Evolutionary conservation across 2,113 vertebrate species (phyloP).

Genomic region (Poicephalus gulielmi): DNA sequence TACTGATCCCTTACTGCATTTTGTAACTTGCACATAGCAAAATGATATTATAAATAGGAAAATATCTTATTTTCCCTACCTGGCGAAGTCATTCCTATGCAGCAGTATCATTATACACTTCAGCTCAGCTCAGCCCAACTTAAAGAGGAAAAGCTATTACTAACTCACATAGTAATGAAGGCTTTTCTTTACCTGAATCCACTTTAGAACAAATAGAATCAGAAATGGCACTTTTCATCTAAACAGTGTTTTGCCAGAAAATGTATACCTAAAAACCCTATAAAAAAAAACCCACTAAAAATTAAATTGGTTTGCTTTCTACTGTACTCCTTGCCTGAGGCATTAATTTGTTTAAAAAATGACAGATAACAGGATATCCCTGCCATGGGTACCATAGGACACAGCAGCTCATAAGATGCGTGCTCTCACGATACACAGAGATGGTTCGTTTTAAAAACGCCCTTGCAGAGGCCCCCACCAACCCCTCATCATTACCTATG

Average conservation of each 20-base stretch:
- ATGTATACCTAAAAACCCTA: not conserved
- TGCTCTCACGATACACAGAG: accelerated
- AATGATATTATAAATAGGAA: not conserved
- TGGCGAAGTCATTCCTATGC: not conserved
- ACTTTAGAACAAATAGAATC: conserved; percentile 33
- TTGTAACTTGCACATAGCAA: not conserved
- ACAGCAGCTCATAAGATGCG: not conserved
- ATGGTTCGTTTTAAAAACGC: not conserved
- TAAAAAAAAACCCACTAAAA: conserved; percentile 1
- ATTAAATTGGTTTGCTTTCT: conserved; percentile 17
- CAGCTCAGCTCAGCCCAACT: not conserved
- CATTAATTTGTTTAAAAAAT: not conserved
- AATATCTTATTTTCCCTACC: not conserved
- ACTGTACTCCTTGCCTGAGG: not conserved
- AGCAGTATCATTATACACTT: not conserved
- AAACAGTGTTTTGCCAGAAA: not conserved
- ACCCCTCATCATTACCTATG: accelerated
- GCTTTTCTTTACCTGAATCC: conserved; percentile 18
- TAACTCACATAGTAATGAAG: conserved; percentile 12
- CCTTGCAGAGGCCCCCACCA: not conserved
- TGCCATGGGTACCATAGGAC: not conserved
- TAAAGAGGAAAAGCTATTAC: conserved; percentile 20
- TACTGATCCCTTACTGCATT: not conserved
- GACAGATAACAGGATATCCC: not conserved
- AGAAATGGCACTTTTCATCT: conserved; percentile 49